Evolutionary conservation across 1,140 invertebrate species (phyloP).

Genomic region (Diachasma alloeum): DNA sequence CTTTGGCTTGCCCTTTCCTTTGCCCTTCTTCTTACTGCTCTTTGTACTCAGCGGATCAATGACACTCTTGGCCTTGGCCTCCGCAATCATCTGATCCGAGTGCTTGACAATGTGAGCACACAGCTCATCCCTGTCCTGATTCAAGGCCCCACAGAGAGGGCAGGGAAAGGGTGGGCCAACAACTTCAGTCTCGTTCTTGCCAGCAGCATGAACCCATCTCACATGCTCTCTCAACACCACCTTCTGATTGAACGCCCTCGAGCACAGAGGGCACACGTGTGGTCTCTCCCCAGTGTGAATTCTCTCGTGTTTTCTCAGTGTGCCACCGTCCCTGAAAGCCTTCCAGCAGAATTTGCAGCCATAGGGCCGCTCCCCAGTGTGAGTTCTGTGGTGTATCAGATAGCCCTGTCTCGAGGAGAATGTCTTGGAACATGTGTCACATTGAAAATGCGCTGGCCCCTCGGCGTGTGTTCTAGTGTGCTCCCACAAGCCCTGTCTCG

Average conservation of each 20-base stretch:
- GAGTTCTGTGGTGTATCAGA: conserved; percentile 71
- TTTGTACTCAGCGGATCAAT: conserved; percentile 46
- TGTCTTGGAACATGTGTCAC: conserved; percentile 67
- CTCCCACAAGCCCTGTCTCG: conserved; percentile 64
- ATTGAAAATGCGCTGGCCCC: conserved; percentile 65
- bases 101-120: conserved; percentile 67
- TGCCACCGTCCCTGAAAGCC: conserved; percentile 73
- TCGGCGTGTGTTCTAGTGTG: conserved; percentile 63
- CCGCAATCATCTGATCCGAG: conserved; percentile 63
- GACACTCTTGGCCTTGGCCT: conserved; percentile 58
- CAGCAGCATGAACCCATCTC: conserved; percentile 64
- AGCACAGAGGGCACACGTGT: conserved; percentile 73
- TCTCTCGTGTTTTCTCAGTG: conserved; percentile 71
- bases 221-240: conserved; percentile 66
- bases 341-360: conserved; percentile 83
- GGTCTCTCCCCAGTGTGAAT: conserved; percentile 73
- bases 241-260: conserved; percentile 68
- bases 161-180: conserved; percentile 55
- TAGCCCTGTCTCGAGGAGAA: conserved; percentile 71
- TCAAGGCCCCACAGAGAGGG: conserved; percentile 56
- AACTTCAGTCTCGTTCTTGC: conserved; percentile 52
- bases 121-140: conserved; percentile 63
- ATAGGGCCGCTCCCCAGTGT: conserved; percentile 72
- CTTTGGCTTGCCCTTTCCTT: not conserved
- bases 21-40: conserved; percentile 42